Evolutionary conservation across 2,888 invertebrate species (phyloP).

Genomic region (Bombylius discolor): DNA sequence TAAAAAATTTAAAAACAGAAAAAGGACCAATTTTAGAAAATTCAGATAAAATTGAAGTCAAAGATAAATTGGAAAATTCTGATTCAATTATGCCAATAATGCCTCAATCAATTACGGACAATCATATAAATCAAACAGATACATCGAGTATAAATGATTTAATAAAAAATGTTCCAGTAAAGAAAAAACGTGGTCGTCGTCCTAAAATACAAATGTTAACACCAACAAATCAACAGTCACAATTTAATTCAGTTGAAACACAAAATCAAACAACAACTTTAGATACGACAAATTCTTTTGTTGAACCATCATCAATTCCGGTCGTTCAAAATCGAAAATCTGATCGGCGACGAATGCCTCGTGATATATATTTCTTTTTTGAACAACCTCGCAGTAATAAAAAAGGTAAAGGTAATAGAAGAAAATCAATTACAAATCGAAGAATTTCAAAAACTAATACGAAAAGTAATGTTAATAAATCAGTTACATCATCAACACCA

Average conservation of each 20-base stretch:
- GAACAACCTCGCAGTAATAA: slow-evolving; percentile 29
- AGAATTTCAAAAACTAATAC: background rate
- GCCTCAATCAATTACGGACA: background rate
- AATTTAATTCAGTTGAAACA: no score
- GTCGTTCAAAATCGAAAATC: slow-evolving; percentile 27
- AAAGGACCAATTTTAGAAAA: background rate
- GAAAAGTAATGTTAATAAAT: background rate
- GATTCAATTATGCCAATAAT: background rate
- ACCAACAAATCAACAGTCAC: background rate
- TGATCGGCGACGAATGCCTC: slow-evolving; percentile 32
- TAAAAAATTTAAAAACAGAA: background rate
- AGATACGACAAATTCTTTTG: no score
- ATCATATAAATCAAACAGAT: background rate
- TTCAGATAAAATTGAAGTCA: background rate
- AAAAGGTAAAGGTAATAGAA: slow-evolving; percentile 18
- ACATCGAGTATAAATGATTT: background rate
- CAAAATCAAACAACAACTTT: no score
- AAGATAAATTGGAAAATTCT: background rate
- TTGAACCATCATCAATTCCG: background rate
- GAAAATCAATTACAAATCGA: background rate
- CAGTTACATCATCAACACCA: background rate
- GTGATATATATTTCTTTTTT: slow-evolving; percentile 33
- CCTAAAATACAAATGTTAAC: background rate
- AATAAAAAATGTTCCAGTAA: background rate
- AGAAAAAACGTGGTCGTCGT: background rate